Base-by-base conservation (phyloP, 2,888 invertebrate genomes). In the Meiosimyza platycephala region DNA sequence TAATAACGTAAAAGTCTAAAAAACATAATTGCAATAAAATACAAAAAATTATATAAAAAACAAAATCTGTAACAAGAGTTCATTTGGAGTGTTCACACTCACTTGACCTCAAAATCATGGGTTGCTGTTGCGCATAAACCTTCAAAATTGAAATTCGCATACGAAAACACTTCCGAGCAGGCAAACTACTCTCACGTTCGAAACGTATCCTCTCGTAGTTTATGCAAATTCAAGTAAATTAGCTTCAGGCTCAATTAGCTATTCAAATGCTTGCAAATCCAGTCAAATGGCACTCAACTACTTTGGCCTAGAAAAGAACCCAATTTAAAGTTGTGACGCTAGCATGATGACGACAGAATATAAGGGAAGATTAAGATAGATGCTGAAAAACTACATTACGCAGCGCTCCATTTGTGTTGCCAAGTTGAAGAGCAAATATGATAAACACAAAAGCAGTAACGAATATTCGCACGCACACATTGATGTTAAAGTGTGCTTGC, bases 191-290 rank as follows among this genome's bases (percentile, higher is more conserved):
- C 9, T 40, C 40, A 1, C 40, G 9, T 40, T 9, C 40, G 40
- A 6, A 40, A 1, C 40, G 40, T 40, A 40, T 9, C 40, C 1
- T 6, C 40, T 40, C 40, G 6, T 40, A 6, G 1, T 40, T 9
- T 40, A 40, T 40, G 40, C 40, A 40, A 40, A 40, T 40, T 40
- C 9, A 6, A 40, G 22, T 40, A 33, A 28, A 66, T 40, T 22
- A 52, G 54, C 54, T 28, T 18, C 33, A 28, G 54, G 54, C 64
- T 50, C 28, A 66, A 66, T 66, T 66, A 66, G 40, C n/a, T 66
- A 66, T 66, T 66, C 66, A 66, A 54, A 66, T 66, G 33, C 66
- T 15, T 22, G 54, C 51, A 52, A 33, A 54, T 51, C 66, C 54
- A 66, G 40, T 33, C 16, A 63, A 16, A 16, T 47, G 47, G 63